These are phyloP conservation scores for Epinephelus fuscoguttatus DNA, from an alignment of 2,113 vertebrate species.

Conservation along the genomic window DNA sequence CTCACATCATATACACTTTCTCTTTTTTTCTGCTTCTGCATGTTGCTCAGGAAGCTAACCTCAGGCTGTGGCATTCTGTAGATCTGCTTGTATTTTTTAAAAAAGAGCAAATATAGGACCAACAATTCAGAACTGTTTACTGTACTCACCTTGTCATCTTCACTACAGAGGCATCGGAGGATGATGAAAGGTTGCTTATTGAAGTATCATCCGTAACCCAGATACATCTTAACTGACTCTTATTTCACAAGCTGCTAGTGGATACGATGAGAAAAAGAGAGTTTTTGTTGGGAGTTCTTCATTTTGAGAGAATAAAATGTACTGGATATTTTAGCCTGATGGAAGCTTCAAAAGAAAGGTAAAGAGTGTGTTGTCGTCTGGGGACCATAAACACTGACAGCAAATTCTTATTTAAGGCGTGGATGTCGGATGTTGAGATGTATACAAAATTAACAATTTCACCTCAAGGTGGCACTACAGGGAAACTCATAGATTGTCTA, in stretches of 20 bases:
- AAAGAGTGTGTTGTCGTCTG: too few relatives aligned
- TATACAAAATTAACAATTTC: too few relatives aligned
- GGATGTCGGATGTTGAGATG: too few relatives aligned
- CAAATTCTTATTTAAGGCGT: too few relatives aligned
- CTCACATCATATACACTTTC: not conserved
- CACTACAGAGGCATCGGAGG: not conserved
- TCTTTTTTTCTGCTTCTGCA: not conserved
- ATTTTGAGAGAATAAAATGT: not conserved
- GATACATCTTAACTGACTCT: not conserved
- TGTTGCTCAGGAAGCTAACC: not conserved
- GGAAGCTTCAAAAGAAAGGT: not conserved
- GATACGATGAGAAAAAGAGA: not conserved
- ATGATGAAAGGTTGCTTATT: not conserved
- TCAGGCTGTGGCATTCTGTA: not conserved
- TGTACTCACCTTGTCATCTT: not conserved
- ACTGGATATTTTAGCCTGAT: not conserved
- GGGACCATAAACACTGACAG: too few relatives aligned
- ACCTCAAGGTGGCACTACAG: too few relatives aligned
- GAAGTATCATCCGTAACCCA: not conserved
- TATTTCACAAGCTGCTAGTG: not conserved
- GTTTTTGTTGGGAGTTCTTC: not conserved
- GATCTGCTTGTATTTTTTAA: not conserved
- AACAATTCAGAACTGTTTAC: constrained; percentile 4
- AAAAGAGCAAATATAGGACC: constrained; percentile 9
- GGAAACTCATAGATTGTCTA: too few relatives aligned